A percentile compares a stretch with the other conserved stretches of the same genome.
Conservation (phyloP, 2,797 vertebrate species). For the Miichthys miiuy region DNA sequence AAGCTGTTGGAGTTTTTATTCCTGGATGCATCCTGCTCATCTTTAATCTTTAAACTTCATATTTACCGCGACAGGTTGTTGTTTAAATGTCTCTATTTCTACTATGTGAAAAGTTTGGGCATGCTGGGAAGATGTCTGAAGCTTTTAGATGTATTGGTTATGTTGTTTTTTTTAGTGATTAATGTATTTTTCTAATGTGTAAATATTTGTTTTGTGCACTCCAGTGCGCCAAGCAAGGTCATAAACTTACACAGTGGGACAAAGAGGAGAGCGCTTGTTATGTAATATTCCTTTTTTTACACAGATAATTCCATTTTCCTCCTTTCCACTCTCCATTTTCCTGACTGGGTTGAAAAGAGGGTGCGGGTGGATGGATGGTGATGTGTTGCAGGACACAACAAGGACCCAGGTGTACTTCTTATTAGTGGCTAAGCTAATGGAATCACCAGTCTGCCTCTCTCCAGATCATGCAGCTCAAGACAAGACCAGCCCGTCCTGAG, state of each 20-base stretch:
- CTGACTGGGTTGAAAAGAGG: neutral
- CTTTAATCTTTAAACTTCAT: neutral
- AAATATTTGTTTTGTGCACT: neutral
- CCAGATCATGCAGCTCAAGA: constrained; percentile 64
- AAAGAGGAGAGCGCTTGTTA: neutral
- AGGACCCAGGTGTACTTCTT: constrained; percentile 82
- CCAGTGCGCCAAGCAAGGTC: neutral
- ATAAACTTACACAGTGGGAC: neutral
- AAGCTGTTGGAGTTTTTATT: neutral
- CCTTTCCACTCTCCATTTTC: constrained; percentile 1
- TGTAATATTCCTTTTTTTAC: constrained; percentile 2
- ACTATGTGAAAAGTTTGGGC: no score
- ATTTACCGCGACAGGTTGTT: neutral
- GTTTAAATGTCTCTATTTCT: neutral
- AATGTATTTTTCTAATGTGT: neutral
- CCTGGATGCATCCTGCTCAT: neutral
- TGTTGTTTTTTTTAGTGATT: neutral
- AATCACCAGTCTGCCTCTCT: constrained; percentile 66
- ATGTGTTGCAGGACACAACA: constrained; percentile 54
- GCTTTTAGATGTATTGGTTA: neutral
- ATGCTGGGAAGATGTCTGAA: neutral
- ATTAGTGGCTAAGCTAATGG: constrained; percentile 79
- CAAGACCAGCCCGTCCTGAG: constrained; percentile 64
- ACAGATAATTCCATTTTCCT: neutral
- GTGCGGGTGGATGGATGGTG: neutral